Percentiles rank a stretch among this genome's conserved stretches.
Conservation (phyloP, 2,888 invertebrate species). For the Athalia cordata region DNA sequence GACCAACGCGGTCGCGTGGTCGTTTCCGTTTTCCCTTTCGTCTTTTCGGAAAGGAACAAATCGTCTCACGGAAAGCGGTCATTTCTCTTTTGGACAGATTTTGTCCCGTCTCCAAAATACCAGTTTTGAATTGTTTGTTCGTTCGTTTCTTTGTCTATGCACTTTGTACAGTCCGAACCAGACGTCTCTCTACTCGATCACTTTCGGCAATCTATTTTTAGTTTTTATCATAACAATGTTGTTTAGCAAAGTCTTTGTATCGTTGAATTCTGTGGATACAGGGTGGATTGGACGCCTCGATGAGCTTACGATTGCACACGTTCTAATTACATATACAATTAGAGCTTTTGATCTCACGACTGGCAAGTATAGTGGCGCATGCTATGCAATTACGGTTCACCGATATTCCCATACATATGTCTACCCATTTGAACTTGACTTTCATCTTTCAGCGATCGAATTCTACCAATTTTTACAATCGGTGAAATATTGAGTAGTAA, state of each 20-base stretch:
- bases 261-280: no score
- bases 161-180: not conserved
- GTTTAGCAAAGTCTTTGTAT: not conserved
- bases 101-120: not conserved
- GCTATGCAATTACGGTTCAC: not conserved
- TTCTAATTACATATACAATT: not conserved
- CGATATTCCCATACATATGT: not conserved
- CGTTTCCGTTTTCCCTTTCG: conserved; percentile 42
- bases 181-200: not conserved
- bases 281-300: not conserved
- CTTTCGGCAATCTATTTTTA: not conserved
- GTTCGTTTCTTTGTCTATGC: not conserved
- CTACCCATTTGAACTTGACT: no score
- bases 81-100: conserved; percentile 25
- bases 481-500: no score
- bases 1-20: conserved; percentile 33
- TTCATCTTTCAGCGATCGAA: no score
- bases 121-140: not conserved
- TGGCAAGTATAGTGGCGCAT: no score
- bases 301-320: conserved; percentile 2
- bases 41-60: conserved; percentile 21
- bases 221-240: not conserved
- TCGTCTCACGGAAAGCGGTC: conserved; percentile 24
- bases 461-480: no score
- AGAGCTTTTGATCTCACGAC: no score